Evolutionary conservation across 2,797 vertebrate genomes (phyloP), one percentile per base, ranked within the genome.

Genomic region (Pogonophryne albipinna): DNA sequence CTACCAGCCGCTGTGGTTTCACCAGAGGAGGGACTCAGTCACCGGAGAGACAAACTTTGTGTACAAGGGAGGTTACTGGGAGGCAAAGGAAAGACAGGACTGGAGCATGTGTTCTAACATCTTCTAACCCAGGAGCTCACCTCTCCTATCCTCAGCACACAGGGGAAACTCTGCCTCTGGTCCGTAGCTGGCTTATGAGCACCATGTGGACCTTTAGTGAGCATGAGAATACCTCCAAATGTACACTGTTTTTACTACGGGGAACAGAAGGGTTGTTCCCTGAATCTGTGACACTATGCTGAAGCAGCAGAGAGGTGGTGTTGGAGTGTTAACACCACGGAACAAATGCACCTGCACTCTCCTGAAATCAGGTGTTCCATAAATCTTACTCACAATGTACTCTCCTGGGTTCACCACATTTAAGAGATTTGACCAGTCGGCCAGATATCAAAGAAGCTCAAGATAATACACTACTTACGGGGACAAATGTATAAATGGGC

Each of bases 51-150:
- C 93, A 10, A 95, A 92, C 91, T 99, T 95, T 46, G 85, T 97
- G 78, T 99, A 99, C 91, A 98, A 96, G 86, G 98, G 98, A 0
- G 97, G 98, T 70, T 99, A 99, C 95, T 99, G 98, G 98, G 98
- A 99, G 91, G 85, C 95, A 56, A 99, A 99, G 92, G 98, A 99
- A 49, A 94, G 76, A 75, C 96, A 96, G 88, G 96, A 98, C 94
- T 99, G 98, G 98, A 95, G 89, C 41, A 69, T 84, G 79, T 99
- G 97, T 91, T 96, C 97, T 0, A 91, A 96, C 86, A 99, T 99
- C 95, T 99, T 98, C 95, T 99, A 96, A 97, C 89, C 80, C 15
- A 65, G 74, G 74, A 83, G n/a, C 64, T 67, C 14, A 9, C 38
- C 82, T 65, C 79, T 66, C 60, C 66, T 65, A 51, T 89, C 86